Evolutionary conservation across 2,797 vertebrate genomes (phyloP).

Genomic region (Limnodromus scolopaceus): DNA sequence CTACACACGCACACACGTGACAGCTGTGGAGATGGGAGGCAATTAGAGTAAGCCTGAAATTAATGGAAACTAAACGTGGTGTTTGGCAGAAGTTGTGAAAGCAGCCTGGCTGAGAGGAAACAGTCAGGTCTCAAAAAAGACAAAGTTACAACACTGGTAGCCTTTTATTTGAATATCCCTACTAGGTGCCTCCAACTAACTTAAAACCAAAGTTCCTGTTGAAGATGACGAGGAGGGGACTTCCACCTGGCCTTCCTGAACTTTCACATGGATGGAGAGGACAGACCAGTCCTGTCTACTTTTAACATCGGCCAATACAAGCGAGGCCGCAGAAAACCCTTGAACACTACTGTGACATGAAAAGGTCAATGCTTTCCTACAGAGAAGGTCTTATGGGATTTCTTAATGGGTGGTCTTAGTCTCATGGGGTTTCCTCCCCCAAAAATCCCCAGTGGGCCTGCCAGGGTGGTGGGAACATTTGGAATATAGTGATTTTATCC

Average conservation of each 20-base stretch:
- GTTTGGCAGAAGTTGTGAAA: not conserved
- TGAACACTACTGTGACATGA: not conserved
- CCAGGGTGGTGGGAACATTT: not conserved
- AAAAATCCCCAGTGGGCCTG: not conserved
- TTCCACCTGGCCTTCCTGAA: not conserved
- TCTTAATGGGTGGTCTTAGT: too few relatives aligned
- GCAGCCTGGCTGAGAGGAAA: not conserved
- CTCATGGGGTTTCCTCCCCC: not conserved
- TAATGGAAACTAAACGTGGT: not conserved
- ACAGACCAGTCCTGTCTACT: not conserved
- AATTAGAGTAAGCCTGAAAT: not conserved
- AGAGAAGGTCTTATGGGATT: not conserved
- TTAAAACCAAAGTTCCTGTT: not conserved
- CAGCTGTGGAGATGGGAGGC: not conserved
- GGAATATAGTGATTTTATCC: not conserved
- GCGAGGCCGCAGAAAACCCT: not conserved
- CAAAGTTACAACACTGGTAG: not conserved
- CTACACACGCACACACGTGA: not conserved
- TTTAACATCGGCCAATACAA: not conserved
- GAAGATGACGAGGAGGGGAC: not conserved
- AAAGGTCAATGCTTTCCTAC: not conserved
- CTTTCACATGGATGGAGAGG: not conserved
- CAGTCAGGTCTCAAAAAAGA: not conserved
- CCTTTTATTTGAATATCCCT: not conserved
- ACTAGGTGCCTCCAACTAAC: not conserved